Evolutionary conservation across 2,888 invertebrate species (phyloP).

Genomic region (Fragum whitleyi): DNA sequence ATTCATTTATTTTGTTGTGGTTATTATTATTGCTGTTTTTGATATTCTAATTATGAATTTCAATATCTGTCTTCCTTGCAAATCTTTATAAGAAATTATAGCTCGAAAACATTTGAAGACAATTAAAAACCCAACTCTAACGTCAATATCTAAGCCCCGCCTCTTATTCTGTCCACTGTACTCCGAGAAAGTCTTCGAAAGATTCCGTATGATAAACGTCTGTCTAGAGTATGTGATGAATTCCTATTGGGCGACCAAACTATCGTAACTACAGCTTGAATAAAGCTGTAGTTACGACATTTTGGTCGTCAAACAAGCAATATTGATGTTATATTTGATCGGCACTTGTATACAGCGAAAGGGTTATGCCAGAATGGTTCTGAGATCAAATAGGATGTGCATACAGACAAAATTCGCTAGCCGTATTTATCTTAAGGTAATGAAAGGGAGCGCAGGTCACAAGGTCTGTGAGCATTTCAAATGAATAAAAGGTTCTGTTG

Average conservation of each 20-base stretch:
- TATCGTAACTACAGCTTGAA: no score
- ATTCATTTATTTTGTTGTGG: no score
- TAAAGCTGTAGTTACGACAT: no score
- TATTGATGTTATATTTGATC: neutral
- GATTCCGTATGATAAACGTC: neutral
- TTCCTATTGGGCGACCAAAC: no score
- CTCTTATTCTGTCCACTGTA: neutral
- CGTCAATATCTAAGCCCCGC: neutral
- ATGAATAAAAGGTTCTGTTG: constrained; percentile 36
- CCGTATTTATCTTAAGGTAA: constrained; percentile 51
- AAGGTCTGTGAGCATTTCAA: constrained; percentile 34
- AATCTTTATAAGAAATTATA: no score
- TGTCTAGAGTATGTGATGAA: neutral
- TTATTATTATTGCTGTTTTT: no score
- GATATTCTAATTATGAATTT: no score
- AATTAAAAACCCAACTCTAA: no score
- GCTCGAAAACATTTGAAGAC: no score
- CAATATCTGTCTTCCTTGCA: no score
- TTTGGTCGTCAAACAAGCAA: no score
- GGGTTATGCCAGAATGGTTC: constrained; percentile 14
- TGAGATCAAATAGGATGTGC: constrained; percentile 51
- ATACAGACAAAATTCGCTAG: constrained; percentile 51
- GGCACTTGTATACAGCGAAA: neutral
- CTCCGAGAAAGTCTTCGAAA: neutral
- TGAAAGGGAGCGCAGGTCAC: constrained; percentile 61